Percentiles rank a stretch among this genome's conserved stretches.
phyloP scores from a whole-genome alignment of 2,888 invertebrate genomes.

The Orthosia gothica region DNA sequence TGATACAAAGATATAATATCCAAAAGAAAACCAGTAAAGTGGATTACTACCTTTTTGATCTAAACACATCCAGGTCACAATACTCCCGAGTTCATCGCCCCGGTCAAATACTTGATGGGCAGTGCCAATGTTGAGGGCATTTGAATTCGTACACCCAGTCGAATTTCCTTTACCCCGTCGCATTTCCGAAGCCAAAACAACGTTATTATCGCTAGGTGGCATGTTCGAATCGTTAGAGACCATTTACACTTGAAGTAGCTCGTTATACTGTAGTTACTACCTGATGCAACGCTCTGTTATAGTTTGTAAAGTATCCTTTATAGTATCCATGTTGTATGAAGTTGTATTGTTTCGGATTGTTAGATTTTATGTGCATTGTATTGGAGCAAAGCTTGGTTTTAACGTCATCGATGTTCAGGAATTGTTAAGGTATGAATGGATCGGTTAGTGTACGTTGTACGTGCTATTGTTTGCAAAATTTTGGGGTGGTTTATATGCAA shows the following conservation, averaged over 20 bases:
- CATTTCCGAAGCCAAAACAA: slow-evolving; percentile 58
- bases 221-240: slow-evolving; percentile 25
- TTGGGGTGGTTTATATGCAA: too few species aligned
- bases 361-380: slow-evolving; percentile 26
- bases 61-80: too few species aligned
- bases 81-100: too few species aligned
- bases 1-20: too few species aligned
- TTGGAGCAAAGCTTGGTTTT: background rate
- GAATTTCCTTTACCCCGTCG: slow-evolving; percentile 48
- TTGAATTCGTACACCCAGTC: slow-evolving; percentile 43
- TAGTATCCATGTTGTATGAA: slow-evolving; percentile 9
- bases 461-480: background rate
- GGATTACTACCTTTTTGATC: too few species aligned
- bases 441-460: background rate
- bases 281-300: slow-evolving; percentile 37
- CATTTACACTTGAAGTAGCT: slow-evolving; percentile 23
- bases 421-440: background rate
- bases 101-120: slow-evolving; percentile 3
- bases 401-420: background rate
- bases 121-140: slow-evolving; percentile 13
- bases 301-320: slow-evolving; percentile 36
- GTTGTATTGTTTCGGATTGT: slow-evolving; percentile 27
- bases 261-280: slow-evolving; percentile 36
- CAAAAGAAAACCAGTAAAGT: background rate
- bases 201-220: slow-evolving; percentile 31